Base-by-base conservation (phyloP, 2,797 vertebrate species). In the Danio albolineatus region DNA sequence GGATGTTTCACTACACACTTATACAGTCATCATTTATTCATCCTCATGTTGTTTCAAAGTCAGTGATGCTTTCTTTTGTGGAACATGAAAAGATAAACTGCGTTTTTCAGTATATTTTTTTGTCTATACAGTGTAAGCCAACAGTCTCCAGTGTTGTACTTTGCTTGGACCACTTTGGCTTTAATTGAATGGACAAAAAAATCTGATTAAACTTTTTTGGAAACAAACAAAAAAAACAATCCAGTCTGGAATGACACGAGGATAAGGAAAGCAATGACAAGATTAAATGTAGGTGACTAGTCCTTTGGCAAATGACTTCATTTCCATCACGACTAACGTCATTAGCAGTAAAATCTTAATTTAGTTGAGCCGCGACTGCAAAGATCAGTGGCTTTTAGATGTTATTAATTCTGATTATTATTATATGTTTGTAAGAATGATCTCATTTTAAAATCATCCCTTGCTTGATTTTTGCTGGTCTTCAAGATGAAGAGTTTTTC, bases 321-420 rank as follows among this genome's bases (percentile, higher is more conserved):
- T 48, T 48, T 77, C 0, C 41, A 39, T 36, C 0, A 7, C 67
- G 41, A 38, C 10, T 77, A 59, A 77, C 7, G 48, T 44, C 7
- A 56, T 44, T 19, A 64, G 7, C 54, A 12, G 4, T 67, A 19
- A 76, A 36, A 76, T 44, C 14, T 65, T 65, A n/a, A 56, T 44
- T 77, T 19, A 69, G 43, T 21, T 56, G 10, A 66, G 51, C 51
- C 38, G 53, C 36, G n/a, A 14, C 36, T 76, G 39, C 19, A 46
- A 14, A 56, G 14, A 65, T 46, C 19, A 13, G 36, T 44, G 17
- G 46, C 60, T 28, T 57, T 38, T 46, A 57, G 3, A 14, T 67
- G 28, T 53, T 0, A 28, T 28, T 28, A 28, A n/a, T n/a, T n/a
- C n/a, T n/a, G n/a, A 28, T 28, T 28, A 28, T 28, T 28, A 28